A percentile compares a stretch with the other conserved stretches of the same genome.
phyloP scores from a whole-genome alignment of 92 coral and sea anemone genomes.

The Zoanthus sociatus region DNA sequence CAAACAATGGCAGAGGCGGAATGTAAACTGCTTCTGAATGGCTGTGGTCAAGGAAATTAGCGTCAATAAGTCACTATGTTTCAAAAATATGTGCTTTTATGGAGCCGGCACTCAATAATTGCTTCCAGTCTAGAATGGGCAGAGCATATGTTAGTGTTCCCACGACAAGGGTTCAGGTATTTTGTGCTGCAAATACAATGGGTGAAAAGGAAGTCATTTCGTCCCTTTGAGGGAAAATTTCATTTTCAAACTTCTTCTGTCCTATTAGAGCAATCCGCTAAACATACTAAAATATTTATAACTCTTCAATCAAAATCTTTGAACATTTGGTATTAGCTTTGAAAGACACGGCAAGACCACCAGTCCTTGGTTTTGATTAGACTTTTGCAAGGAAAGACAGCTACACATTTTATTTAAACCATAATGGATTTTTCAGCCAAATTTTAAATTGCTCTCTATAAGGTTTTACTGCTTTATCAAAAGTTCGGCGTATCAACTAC shows the following conservation, averaged over 20 bases:
- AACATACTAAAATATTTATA: slow-evolving; percentile 48
- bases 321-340: background rate
- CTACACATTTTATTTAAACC: background rate
- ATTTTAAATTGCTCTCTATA: background rate
- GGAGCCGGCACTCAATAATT: slow-evolving; percentile 37
- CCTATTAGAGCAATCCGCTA: slow-evolving; percentile 53
- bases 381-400: background rate
- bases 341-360: background rate
- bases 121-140: slow-evolving; percentile 20
- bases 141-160: slow-evolving; percentile 9
- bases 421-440: background rate
- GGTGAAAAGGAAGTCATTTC: slow-evolving; percentile 41
- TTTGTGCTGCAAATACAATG: slow-evolving; percentile 24
- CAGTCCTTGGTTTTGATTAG: background rate
- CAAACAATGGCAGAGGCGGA: slow-evolving; percentile 46
- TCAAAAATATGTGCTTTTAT: slow-evolving; percentile 61
- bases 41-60: slow-evolving; percentile 71
- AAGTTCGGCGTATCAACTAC: slow-evolving; percentile 39
- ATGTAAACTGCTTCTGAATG: slow-evolving; percentile 30
- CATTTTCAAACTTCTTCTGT: slow-evolving; percentile 23
- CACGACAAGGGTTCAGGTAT: slow-evolving; percentile 34
- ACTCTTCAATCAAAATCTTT: slow-evolving; percentile 16
- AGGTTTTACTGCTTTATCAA: slow-evolving; percentile 8
- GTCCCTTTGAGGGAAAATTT: slow-evolving; percentile 30
- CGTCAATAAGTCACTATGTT: slow-evolving; percentile 67